phyloP scores from a whole-genome alignment of 2,888 invertebrate genomes.

The Lordiphosa fenestrarum region DNA sequence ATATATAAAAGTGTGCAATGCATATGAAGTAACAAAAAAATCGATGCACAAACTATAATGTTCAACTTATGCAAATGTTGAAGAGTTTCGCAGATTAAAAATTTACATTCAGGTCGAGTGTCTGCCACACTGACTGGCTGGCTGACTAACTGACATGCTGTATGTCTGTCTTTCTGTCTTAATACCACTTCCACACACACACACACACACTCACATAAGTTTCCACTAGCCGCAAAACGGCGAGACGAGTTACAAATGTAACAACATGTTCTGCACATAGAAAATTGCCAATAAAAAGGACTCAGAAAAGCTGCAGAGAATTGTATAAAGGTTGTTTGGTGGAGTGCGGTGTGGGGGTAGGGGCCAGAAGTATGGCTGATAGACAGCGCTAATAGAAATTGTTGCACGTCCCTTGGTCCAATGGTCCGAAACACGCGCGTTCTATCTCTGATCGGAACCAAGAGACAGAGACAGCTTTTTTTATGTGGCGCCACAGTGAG shows the following conservation, averaged over 20 bases:
- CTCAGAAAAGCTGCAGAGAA: constrained; percentile 14
- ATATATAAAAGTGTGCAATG: background rate
- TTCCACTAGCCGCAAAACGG: constrained; percentile 35
- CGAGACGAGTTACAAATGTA: constrained; percentile 53
- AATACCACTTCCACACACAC: constrained; percentile 38
- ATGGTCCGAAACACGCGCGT: constrained; percentile 30
- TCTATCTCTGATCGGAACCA: constrained; percentile 54
- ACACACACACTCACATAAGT: constrained; percentile 35
- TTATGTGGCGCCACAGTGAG: constrained; percentile 37
- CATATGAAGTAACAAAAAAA: constrained; percentile 32
- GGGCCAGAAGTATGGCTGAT: constrained; percentile 16
- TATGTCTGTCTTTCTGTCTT: constrained; percentile 20
- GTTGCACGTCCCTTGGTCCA: constrained; percentile 50
- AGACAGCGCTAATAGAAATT: constrained; percentile 62
- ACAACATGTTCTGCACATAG: constrained; percentile 35
- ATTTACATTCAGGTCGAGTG: constrained; percentile 70
- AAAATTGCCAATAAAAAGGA: constrained; percentile 47
- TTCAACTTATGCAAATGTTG: constrained; percentile 61
- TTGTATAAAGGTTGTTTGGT: background rate
- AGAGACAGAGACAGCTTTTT: constrained; percentile 16
- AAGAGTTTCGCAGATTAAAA: constrained; percentile 73
- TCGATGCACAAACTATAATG: constrained; percentile 50
- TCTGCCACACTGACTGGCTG: constrained; percentile 58
- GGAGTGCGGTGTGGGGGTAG: too few species aligned
- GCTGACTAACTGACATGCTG: constrained; percentile 35